Base-by-base conservation (phyloP, 2,113 vertebrate genomes). In the Elgaria multicarinata region DNA sequence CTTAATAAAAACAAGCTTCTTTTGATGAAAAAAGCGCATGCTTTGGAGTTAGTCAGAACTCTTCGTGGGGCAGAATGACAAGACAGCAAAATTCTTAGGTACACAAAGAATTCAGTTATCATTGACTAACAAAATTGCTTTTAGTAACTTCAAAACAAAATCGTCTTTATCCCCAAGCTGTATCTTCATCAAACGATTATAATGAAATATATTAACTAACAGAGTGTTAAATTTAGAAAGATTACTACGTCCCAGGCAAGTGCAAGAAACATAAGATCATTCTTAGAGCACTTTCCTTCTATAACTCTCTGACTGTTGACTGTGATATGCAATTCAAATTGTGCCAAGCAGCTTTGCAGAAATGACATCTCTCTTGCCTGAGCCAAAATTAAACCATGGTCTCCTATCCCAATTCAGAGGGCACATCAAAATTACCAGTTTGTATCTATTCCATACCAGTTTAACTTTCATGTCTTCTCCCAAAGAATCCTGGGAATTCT, bases 201-300 rank as follows among this genome's bases (percentile, higher is more conserved):
- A 88, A 75, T 58, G 58, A 88, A 55, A 53, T 66, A 84, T 44
- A 76, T 83, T 50, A 76, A 75, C 71, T 64, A n/a, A 31, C 42
- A 64, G 39, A 2, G 71, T 74, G 69, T 66, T 89, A 66, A 64
- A 89, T 83, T 89, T 77, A 74, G 72, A 66, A 76, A 83, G 53
- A 50, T 76, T 64, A 75, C 55, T 74, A 10, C 50, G 64, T 75
- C 55, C 33, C 55, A 82, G 58, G 62, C 80, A 83, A 42, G 71
- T 64, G 31, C n/a, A 50, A 66, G 58, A n/a, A 50, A 75, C 31
- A 36, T 26, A 46, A 64, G 55, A 42, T 86, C 72, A 64, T 86
- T 62, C 53, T 76, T 44, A 33, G 24, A 62, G 50, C 80, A 83
- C 53, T 75, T 89, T 53, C 55, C 55, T 36, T 83, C 28, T 66